A percentile compares a stretch with the other conserved stretches of the same genome.
Conservation (phyloP, 1,140 invertebrate genomes). For the Psix sp. region DNA sequence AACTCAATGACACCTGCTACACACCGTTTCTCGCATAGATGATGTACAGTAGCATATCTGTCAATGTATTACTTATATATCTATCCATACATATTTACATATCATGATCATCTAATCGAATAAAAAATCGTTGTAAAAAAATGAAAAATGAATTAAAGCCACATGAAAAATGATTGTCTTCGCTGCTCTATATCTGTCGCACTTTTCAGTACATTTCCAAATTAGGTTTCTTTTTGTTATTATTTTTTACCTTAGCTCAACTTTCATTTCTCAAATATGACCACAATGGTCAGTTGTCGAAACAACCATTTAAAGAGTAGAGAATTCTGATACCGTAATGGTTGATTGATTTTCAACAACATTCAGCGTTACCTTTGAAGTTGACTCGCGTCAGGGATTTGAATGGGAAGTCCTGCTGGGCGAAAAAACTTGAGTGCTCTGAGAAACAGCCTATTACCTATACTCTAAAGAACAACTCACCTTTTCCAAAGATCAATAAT, state of each 20-base stretch:
- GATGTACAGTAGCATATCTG: conserved; percentile 45
- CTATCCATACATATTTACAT: conserved; percentile 16
- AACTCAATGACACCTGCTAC: conserved; percentile 46
- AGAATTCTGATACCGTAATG: conserved; percentile 3
- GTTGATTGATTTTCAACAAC: conserved; percentile 31
- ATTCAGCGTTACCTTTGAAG: conserved; percentile 14
- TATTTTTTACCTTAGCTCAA: background rate
- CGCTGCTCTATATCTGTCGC: no score
- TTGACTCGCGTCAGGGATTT: conserved; percentile 1
- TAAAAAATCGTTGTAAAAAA: no score
- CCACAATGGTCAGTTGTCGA: background rate
- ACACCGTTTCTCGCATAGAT: conserved; percentile 39
- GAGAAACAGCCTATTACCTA: conserved; percentile 9
- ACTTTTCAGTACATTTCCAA: no score
- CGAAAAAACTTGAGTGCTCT: conserved; percentile 17
- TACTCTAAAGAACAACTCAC: conserved; percentile 14
- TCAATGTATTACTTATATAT: no score
- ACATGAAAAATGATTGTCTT: no score
- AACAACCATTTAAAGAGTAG: conserved; percentile 8
- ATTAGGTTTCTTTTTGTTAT: no score
- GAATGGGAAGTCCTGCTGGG: conserved; percentile 19
- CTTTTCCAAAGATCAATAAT: conserved; percentile 9
- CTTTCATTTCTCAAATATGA: conserved; percentile 17
- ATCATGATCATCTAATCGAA: conserved; percentile 6
- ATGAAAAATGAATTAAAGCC: no score